A percentile compares a stretch with the other conserved stretches of the same genome.
These are phyloP conservation scores for Eubucco bourcierii DNA, from an alignment of 2,113 vertebrate species.

Conservation along the genomic window DNA sequence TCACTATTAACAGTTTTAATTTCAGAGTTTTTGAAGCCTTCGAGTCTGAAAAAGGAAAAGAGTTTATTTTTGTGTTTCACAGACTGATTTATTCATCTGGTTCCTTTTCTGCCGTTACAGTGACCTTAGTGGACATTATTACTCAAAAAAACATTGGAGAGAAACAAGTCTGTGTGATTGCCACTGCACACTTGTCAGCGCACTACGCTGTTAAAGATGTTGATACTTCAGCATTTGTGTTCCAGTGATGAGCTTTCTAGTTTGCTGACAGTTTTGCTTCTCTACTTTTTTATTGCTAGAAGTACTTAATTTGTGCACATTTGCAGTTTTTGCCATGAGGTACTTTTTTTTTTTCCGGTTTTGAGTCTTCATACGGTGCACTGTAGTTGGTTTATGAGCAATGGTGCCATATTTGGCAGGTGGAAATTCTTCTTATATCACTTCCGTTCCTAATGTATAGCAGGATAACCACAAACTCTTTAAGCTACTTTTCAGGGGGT, in stretches of 20 bases:
- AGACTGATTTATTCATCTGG: background rate
- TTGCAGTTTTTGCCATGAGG: conserved; percentile 13
- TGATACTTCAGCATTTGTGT: conserved; percentile 20
- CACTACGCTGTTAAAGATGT: background rate
- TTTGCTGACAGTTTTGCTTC: background rate
- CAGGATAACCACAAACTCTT: conserved; percentile 24
- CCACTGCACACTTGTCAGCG: background rate
- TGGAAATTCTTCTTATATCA: conserved; percentile 56
- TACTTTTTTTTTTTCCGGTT: conserved; percentile 12
- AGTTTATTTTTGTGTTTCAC: conserved; percentile 44
- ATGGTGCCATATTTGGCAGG: conserved; percentile 44
- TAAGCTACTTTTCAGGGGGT: conserved; percentile 36
- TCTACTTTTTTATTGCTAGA: background rate
- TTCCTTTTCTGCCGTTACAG: conserved; percentile 32
- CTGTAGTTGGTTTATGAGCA: conserved; percentile 29
- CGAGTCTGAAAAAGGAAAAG: background rate
- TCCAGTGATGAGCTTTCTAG: conserved; percentile 2
- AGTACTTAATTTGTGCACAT: conserved; percentile 12
- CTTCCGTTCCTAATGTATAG: conserved; percentile 29
- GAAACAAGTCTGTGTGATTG: conserved; percentile 4
- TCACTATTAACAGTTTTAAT: conserved; percentile 35
- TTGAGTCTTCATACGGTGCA: conserved; percentile 63
- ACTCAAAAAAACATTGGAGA: conserved; percentile 1
- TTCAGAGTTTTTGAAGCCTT: conserved; percentile 40
- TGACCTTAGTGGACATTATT: conserved; percentile 14